These are phyloP conservation scores for Drepana falcataria DNA, from an alignment of 2,888 invertebrate species.

Conservation along the genomic window DNA sequence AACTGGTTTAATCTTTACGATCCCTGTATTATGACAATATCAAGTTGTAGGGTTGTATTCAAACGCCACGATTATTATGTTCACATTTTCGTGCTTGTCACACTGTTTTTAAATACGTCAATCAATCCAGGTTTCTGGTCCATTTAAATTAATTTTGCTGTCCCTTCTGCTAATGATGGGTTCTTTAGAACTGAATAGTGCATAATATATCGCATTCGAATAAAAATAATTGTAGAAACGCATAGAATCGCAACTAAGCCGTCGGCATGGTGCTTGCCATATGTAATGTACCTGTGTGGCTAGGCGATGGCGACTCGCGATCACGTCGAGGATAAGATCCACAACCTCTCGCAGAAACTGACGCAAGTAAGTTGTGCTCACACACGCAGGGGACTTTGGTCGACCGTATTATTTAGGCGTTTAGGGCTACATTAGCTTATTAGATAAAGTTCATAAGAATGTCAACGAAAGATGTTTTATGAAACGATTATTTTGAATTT, in stretches of 20 bases:
- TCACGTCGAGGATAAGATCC: slow-evolving; percentile 86
- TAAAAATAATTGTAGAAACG: slow-evolving; percentile 7
- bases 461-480: no score
- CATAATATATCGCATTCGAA: no score
- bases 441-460: no score
- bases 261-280: slow-evolving; percentile 59
- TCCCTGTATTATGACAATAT: not conserved
- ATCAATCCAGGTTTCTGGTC: no score
- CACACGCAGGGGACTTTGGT: slow-evolving; percentile 34
- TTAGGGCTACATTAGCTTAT: slow-evolving; percentile 2
- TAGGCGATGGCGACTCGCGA: slow-evolving; percentile 86
- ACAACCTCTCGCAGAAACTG: slow-evolving; percentile 84
- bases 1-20: not conserved
- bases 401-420: slow-evolving; percentile 15
- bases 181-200: no score
- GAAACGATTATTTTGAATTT: no score
- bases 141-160: no score
- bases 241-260: slow-evolving; percentile 52
- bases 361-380: slow-evolving; percentile 82
- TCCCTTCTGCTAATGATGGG: no score
- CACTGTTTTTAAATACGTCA: no score
- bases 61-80: not conserved
- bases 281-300: slow-evolving; percentile 72
- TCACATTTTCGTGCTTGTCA: no score
- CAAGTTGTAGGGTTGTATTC: not conserved